Conservation (phyloP, 2,888 invertebrate genomes). For the Elgonia sp. region DNA sequence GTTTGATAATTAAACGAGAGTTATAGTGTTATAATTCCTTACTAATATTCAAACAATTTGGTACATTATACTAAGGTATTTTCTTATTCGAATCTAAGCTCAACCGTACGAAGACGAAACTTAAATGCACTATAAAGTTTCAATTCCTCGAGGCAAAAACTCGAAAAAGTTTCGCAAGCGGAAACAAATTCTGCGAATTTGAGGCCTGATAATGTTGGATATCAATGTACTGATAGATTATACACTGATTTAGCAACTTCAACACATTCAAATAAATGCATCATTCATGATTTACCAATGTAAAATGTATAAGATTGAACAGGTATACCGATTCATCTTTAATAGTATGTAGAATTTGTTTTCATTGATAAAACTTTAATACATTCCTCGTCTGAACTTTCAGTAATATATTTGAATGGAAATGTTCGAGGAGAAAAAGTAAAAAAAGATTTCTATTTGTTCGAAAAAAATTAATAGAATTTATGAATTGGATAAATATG, state of each 20-base stretch:
- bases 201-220: slow-evolving; percentile 35
- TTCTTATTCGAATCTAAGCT: slow-evolving; percentile 37
- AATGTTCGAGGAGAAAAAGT: too few relatives aligned
- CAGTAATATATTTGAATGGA: background rate
- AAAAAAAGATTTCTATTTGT: too few relatives aligned
- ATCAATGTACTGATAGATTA: slow-evolving; percentile 64
- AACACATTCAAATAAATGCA: slow-evolving; percentile 54
- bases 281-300: slow-evolving; percentile 38
- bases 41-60: slow-evolving; percentile 42
- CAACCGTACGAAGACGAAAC: background rate
- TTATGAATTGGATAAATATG: too few relatives aligned
- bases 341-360: slow-evolving; percentile 48
- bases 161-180: slow-evolving; percentile 34
- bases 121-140: slow-evolving; percentile 43
- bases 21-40: slow-evolving; percentile 12
- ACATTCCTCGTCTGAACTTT: background rate
- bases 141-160: slow-evolving; percentile 46
- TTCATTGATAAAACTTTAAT: slow-evolving; percentile 52
- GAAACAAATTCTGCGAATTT: slow-evolving; percentile 42
- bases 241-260: slow-evolving; percentile 56
- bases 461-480: too few relatives aligned
- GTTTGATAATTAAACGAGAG: background rate
- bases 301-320: slow-evolving; percentile 45
- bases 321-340: slow-evolving; percentile 36
- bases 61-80: slow-evolving; percentile 14